Conservation (phyloP, 2,113 vertebrate genomes). For the Balaeniceps rex region DNA sequence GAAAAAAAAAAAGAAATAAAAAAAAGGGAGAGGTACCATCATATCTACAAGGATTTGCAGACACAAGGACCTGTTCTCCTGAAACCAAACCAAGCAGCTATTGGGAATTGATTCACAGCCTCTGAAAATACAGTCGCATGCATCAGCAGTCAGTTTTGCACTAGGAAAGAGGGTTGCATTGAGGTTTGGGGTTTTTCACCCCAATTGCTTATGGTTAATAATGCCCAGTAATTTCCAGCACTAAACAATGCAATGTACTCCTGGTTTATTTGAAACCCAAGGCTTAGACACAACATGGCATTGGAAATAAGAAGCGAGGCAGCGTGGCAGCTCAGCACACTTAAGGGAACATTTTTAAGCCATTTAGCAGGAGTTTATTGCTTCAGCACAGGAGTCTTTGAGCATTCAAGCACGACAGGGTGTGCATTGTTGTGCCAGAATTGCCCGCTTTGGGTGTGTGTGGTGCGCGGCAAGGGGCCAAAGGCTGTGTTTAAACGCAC, state of each 20-base stretch:
- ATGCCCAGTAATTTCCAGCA: neutral
- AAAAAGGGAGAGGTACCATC: rapidly evolving
- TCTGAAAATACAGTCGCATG: neutral
- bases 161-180: neutral
- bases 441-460: neutral
- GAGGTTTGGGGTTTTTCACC: neutral
- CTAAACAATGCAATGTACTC: neutral
- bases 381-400: neutral
- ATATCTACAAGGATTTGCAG: neutral
- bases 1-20: too few species aligned
- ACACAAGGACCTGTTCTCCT: neutral
- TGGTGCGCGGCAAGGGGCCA: constrained; percentile 26
- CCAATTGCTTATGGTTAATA: neutral
- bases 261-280: neutral
- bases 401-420: constrained; percentile 33
- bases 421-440: constrained; percentile 27
- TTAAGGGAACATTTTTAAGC: constrained; percentile 2
- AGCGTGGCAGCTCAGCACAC: neutral
- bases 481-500: neutral
- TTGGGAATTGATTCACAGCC: neutral
- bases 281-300: neutral
- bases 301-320: neutral
- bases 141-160: neutral
- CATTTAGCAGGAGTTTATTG: constrained; percentile 15
- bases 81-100: neutral